A percentile compares a stretch with the other conserved stretches of the same genome.
Conservation (phyloP, 2,113 vertebrate species). For the Podilymbus podiceps region DNA sequence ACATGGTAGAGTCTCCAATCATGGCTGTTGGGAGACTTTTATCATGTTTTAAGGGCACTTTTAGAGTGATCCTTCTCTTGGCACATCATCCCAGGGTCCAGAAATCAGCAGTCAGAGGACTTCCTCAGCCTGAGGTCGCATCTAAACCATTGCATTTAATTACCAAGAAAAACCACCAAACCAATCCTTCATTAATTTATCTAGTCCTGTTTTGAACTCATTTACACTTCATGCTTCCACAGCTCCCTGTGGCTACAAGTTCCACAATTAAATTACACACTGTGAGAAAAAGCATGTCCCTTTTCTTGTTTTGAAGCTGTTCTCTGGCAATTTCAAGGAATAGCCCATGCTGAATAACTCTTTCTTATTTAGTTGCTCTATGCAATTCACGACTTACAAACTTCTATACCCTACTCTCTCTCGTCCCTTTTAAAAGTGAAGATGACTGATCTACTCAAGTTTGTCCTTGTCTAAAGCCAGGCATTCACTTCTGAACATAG, state of each 20-base stretch:
- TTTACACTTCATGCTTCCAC: neutral
- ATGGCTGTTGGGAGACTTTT: neutral
- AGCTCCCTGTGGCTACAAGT: neutral
- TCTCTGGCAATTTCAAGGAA: neutral
- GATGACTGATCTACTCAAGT: neutral
- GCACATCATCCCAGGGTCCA: neutral
- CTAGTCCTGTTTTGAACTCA: neutral
- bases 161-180: neutral
- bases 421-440: neutral
- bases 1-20: neutral
- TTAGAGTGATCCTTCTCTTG: neutral
- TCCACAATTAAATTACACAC: neutral
- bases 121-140: neutral
- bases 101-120: neutral
- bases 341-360: neutral
- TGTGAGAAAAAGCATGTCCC: neutral
- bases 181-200: slow-evolving; percentile 4
- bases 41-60: neutral
- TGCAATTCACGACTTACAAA: neutral
- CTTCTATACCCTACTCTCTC: neutral
- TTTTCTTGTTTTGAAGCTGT: neutral
- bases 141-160: neutral
- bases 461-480: neutral
- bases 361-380: neutral
- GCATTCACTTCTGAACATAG: neutral